Evolutionary conservation across 2,113 vertebrate species (phyloP), one percentile per base, ranked within the genome.

Genomic region (Crotophaga sulcirostris): DNA sequence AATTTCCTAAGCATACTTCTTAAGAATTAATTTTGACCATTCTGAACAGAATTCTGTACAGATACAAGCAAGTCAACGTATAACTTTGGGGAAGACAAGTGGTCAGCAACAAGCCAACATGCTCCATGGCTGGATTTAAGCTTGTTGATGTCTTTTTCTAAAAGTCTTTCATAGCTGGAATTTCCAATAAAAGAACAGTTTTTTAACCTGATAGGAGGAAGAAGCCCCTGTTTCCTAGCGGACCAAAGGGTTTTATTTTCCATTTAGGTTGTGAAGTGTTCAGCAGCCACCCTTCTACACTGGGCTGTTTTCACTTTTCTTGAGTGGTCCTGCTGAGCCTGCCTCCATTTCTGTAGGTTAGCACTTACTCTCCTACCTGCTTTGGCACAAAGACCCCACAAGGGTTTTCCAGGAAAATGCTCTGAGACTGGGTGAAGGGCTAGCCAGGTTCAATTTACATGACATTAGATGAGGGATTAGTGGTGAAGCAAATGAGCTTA

Each of bases 11-110:
- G 67, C 34, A 49, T 70, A 64, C 86, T 84, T 92, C 63, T 90
- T 92, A 94, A 92, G 90, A 96, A 95, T 94, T 95, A 62, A 84
- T 95, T 91, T 93, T 81, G 74, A 36, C 62, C 76, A 68, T 42
- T 92, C 29, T 87, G 70, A 72, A 44, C 38, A 69, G 55, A 94
- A 25, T 70, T 94, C 47, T 91, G 66, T 68, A 58, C 64, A 79
- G 68, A 64, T 13, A 68, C n/a, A 78, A 84, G 51, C 20, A 93
- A 72, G 63, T 40, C 73, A 91, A 72, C 24, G 19, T 36, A 38
- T 9, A 87, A 17, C 66, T 78, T 84, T 17, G 55, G 45, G 54
- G 55, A 92, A 72, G 67, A 60, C 12, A 75, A 92, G 31, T 36
- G 74, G 60, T 75, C 90, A 86, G 79, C 19, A 86, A 45, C 28